These are phyloP conservation scores for Tetrax tetrax DNA, from an alignment of 2,113 vertebrate genomes.

Conservation along the genomic window DNA sequence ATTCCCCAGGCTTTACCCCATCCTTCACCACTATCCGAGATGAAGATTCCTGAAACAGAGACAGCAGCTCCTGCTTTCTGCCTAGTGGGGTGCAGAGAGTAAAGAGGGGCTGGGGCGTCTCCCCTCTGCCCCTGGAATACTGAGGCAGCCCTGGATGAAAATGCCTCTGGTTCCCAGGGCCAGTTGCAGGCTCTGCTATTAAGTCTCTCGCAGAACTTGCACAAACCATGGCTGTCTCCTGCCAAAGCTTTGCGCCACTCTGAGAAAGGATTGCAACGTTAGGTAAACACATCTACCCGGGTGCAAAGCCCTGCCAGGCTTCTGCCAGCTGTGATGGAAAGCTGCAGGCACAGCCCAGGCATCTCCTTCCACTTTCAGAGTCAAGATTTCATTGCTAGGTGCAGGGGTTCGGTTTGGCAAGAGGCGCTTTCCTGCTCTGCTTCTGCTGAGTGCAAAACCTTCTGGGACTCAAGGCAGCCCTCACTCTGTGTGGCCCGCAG, in stretches of 20 bases:
- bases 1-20: background rate
- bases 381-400: background rate
- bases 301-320: background rate
- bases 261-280: background rate
- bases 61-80: background rate
- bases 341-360: background rate
- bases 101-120: background rate
- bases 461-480: rapidly evolving
- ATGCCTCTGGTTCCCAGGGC: background rate
- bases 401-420: background rate
- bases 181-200: background rate
- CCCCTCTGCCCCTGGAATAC: background rate
- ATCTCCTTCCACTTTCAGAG: background rate
- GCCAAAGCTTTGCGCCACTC: conserved; percentile 9
- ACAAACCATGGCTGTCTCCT: background rate
- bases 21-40: background rate
- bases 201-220: background rate
- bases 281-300: background rate
- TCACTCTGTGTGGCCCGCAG: rapidly evolving
- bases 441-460: rapidly evolving
- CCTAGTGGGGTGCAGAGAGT: background rate
- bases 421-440: background rate
- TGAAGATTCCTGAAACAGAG: background rate
- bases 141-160: background rate
- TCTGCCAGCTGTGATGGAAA: background rate